Evolutionary conservation across 2,797 vertebrate species (phyloP).

Genomic region (Anableps anableps): DNA sequence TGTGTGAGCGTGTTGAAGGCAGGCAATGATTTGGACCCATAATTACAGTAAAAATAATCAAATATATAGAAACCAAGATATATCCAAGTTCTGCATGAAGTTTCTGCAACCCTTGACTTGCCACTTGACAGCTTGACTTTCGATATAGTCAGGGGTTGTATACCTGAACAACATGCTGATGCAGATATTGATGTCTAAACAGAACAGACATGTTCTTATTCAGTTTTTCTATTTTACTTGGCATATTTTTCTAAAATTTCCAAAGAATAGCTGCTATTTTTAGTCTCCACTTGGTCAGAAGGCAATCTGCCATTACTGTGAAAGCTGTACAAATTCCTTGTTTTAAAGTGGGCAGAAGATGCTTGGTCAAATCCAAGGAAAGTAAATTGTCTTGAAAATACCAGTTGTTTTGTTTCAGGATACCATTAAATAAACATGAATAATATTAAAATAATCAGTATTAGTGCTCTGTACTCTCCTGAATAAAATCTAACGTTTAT

Average conservation of each 20-base stretch:
- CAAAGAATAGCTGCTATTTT: not conserved
- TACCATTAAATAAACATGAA: not conserved
- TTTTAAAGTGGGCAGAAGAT: not conserved
- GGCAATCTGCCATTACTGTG: not conserved
- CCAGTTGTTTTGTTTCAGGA: not conserved
- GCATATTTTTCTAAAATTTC: conserved; percentile 19
- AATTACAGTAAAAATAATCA: conserved; percentile 52
- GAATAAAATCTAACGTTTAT: not conserved
- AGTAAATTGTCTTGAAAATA: not conserved
- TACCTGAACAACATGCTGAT: conserved; percentile 13
- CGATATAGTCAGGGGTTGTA: conserved; percentile 10
- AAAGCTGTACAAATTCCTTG: not conserved
- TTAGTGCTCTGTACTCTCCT: not conserved
- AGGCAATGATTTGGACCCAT: conserved; percentile 50
- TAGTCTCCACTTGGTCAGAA: not conserved
- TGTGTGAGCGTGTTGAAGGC: conserved; percentile 58
- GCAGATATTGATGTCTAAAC: conserved; percentile 9
- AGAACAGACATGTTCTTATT: not conserved
- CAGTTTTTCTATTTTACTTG: conserved; percentile 22
- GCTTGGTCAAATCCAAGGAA: not conserved
- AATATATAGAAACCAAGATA: conserved; percentile 43
- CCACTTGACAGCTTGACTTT: conserved; percentile 23
- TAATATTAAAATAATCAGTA: not conserved
- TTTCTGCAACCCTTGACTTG: conserved; percentile 21
- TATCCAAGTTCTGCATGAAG: conserved; percentile 25